Evolutionary conservation across 2,888 invertebrate genomes (phyloP).

Genomic region (Halictus quadricinctus): DNA sequence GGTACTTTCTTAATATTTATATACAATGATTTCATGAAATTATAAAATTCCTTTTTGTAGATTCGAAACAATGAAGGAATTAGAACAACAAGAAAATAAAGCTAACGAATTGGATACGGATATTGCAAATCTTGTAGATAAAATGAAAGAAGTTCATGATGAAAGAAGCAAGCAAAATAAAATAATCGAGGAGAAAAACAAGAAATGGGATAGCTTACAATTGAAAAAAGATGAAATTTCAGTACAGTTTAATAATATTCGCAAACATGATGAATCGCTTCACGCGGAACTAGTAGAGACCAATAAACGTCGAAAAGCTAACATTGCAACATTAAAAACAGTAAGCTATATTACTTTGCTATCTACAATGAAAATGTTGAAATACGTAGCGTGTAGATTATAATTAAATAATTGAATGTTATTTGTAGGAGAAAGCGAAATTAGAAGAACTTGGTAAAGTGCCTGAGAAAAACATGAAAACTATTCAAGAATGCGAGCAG

Average conservation of each 20-base stretch:
- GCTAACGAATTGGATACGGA: constrained; percentile 74
- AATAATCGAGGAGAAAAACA: constrained; percentile 82
- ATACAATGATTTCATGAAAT: not conserved
- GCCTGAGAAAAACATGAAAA: constrained; percentile 89
- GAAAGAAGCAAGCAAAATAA: constrained; percentile 85
- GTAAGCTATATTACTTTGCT: constrained; percentile 43
- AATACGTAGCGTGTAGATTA: not conserved
- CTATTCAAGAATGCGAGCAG: constrained; percentile 87
- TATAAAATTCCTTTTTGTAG: constrained; percentile 53
- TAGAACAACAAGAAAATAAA: constrained; percentile 69
- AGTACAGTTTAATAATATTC: constrained; percentile 82
- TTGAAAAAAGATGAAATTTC: constrained; percentile 85
- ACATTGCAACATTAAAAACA: constrained; percentile 85
- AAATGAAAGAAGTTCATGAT: constrained; percentile 83
- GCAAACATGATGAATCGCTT: constrained; percentile 83
- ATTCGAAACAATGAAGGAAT: constrained; percentile 63
- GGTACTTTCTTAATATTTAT: constrained; percentile 60
- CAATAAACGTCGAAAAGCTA: constrained; percentile 90
- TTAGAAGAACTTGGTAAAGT: constrained; percentile 86
- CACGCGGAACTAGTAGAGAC: constrained; percentile 87
- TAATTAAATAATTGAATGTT: not conserved
- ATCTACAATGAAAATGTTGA: not conserved
- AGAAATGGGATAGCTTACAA: constrained; percentile 84
- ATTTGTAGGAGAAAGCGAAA: constrained; percentile 85
- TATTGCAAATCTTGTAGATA: constrained; percentile 78